phyloP scores from a whole-genome alignment of 2,113 vertebrate species.

The Myrmecophaga tridactyla region DNA sequence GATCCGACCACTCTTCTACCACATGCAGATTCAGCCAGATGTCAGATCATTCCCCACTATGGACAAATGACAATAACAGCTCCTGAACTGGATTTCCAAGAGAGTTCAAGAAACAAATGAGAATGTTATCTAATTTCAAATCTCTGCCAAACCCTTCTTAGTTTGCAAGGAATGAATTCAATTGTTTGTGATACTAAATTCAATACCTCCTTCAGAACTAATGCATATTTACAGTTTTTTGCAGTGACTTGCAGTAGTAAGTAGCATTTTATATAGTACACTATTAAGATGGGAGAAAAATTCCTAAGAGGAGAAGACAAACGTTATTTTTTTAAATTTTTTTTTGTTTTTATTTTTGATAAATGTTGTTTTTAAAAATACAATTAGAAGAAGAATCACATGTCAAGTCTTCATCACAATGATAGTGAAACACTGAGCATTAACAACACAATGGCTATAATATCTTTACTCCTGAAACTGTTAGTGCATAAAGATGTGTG shows the following conservation, averaged over 20 bases:
- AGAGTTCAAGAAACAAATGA: background rate
- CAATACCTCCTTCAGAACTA: background rate
- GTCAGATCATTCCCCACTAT: background rate
- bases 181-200: background rate
- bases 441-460: background rate
- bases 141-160: background rate
- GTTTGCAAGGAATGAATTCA: constrained; percentile 31
- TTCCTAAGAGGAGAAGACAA: background rate
- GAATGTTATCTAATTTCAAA: background rate
- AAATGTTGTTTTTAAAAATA: too few species aligned
- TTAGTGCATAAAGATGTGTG: background rate
- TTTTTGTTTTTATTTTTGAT: too few species aligned
- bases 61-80: background rate
- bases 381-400: constrained; percentile 37
- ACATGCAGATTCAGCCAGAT: background rate
- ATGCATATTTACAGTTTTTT: background rate
- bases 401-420: background rate
- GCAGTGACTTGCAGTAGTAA: background rate
- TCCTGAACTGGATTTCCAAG: background rate
- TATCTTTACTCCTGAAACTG: background rate
- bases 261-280: background rate
- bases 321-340: too few species aligned
- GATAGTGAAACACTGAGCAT: background rate
- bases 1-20: background rate
- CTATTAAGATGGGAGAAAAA: background rate